phyloP scores from a whole-genome alignment of 2,888 invertebrate species.

The Mellilla xanthometata region DNA sequence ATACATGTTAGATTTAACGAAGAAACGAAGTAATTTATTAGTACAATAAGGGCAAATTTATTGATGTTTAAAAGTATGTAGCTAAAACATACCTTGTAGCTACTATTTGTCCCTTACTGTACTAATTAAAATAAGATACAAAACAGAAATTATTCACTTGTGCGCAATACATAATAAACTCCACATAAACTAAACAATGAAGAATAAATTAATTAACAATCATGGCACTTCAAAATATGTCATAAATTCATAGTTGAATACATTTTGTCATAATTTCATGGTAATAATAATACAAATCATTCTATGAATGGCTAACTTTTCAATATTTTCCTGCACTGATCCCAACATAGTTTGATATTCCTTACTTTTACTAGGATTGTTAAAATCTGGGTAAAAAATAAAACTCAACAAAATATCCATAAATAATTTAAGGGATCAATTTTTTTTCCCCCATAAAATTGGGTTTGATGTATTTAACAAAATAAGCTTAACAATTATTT shows the following conservation, averaged over 20 bases:
- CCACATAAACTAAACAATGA: conserved; percentile 22
- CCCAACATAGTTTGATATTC: not conserved
- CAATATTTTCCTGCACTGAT: not conserved
- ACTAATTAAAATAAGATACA: not conserved
- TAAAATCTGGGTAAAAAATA: not conserved
- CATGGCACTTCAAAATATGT: conserved; percentile 39
- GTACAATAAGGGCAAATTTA: conserved; percentile 13
- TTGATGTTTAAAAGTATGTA: no score
- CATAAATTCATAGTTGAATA: conserved; percentile 23
- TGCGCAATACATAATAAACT: conserved; percentile 17
- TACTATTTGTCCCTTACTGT: no score
- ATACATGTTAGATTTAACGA: not conserved
- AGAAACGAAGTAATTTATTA: no score
- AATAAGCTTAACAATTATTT: conserved; percentile 8
- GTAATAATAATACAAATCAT: no score
- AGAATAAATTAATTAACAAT: conserved; percentile 17
- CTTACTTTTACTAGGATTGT: conserved; percentile 2
- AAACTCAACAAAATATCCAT: not conserved
- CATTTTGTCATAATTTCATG: conserved; percentile 10
- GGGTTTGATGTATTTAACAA: no score
- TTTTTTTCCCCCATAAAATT: no score
- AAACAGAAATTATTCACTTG: conserved; percentile 7
- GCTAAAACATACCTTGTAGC: no score
- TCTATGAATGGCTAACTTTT: conserved; percentile 13
- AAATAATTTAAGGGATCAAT: no score